Conservation (phyloP, 2,888 invertebrate species). For the Netelia fuscicornis region DNA sequence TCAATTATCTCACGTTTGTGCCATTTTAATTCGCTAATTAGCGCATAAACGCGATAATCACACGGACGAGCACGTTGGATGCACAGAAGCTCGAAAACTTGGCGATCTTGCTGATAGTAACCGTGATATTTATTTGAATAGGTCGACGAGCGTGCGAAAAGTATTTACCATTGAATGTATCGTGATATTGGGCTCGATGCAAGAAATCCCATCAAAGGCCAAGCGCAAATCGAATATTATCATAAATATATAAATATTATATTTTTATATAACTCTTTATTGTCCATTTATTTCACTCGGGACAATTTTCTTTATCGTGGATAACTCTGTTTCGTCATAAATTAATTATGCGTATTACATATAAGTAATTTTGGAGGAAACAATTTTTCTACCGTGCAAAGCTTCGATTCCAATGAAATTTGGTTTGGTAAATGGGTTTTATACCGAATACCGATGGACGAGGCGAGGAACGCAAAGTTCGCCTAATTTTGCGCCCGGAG, state of each 20-base stretch:
- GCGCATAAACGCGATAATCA: not conserved
- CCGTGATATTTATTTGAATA: slow-evolving; percentile 9
- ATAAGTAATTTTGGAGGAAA: no score
- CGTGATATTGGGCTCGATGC: slow-evolving; percentile 8
- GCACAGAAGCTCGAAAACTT: not conserved
- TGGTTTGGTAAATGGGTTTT: no score
- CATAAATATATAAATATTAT: not conserved
- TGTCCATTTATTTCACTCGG: not conserved
- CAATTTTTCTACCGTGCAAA: no score
- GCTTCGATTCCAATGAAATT: no score
- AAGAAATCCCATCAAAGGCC: not conserved
- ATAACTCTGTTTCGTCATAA: no score
- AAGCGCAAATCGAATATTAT: slow-evolving; percentile 2
- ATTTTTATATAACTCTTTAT: not conserved
- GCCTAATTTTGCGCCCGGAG: no score
- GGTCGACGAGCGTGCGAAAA: slow-evolving; percentile 43
- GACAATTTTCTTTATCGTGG: not conserved
- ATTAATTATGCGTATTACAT: no score
- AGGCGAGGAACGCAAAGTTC: no score
- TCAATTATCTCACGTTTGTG: not conserved
- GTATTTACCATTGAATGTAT: slow-evolving; percentile 23
- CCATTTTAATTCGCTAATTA: slow-evolving; percentile 1
- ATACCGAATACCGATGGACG: no score
- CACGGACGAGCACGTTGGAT: not conserved
- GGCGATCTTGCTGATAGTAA: not conserved